These are phyloP conservation scores for Polietes domitor DNA, from an alignment of 2,888 invertebrate genomes.

Conservation along the genomic window DNA sequence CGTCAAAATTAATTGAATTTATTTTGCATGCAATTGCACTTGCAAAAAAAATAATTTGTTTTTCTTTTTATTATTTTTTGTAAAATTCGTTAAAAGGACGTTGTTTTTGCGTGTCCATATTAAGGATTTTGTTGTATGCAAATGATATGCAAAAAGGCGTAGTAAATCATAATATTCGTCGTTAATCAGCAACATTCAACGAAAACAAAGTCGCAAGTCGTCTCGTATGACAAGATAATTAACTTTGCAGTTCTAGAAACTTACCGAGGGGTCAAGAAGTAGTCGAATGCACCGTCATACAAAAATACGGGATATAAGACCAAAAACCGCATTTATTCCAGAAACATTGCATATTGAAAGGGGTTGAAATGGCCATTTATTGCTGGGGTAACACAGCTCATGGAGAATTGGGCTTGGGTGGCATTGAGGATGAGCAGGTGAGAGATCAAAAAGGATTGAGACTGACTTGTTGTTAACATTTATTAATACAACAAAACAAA, in stretches of 20 bases:
- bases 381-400: conserved; percentile 90
- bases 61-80: conserved; percentile 16
- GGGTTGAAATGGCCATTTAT: conserved; percentile 82
- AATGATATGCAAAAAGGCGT: background rate
- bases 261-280: conserved; percentile 24
- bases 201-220: background rate
- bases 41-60: no score
- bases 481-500: conserved; percentile 16
- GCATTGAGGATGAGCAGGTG: conserved; percentile 87
- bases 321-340: conserved; percentile 14
- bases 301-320: conserved; percentile 21
- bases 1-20: no score
- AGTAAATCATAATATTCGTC: background rate
- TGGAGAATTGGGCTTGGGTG: conserved; percentile 90
- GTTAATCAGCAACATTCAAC: no score
- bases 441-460: conserved; percentile 16
- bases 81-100: background rate
- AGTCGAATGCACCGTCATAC: conserved; percentile 50
- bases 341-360: background rate
- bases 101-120: conserved; percentile 14
- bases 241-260: conserved; percentile 57
- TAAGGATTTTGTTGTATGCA: background rate
- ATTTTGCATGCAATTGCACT: no score
- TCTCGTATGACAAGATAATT: background rate
- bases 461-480: background rate